Conservation (phyloP, 2,888 invertebrate genomes). For the Vesta saturnalis region DNA sequence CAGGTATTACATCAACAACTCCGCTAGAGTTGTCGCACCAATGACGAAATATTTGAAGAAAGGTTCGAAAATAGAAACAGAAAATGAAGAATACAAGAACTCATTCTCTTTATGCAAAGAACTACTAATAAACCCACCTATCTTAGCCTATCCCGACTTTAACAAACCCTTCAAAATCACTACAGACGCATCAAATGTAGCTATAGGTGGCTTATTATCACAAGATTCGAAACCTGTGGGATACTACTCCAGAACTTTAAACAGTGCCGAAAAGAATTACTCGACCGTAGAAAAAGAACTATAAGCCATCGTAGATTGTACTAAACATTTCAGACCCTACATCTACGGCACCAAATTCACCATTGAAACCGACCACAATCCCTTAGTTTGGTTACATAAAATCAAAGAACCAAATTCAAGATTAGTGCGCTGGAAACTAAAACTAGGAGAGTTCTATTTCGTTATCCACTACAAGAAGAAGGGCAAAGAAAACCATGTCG, state of each 20-base stretch:
- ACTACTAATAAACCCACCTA: conserved; percentile 27
- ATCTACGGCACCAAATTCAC: not conserved
- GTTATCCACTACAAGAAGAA: too few species aligned
- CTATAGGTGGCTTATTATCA: conserved; percentile 20
- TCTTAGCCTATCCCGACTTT: not conserved
- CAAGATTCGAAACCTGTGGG: conserved; percentile 17
- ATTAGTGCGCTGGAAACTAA: too few species aligned
- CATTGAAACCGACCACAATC: not conserved
- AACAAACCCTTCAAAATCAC: not conserved
- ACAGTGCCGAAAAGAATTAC: conserved; percentile 27
- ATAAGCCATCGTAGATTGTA: conserved; percentile 19
- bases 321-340: not conserved
- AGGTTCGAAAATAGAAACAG: conserved; percentile 19
- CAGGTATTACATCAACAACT: conserved; percentile 27
- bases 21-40: conserved; percentile 30
- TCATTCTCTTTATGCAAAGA: conserved; percentile 30
- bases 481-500: too few species aligned
- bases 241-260: conserved; percentile 21
- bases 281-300: conserved; percentile 14
- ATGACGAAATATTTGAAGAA: conserved; percentile 33
- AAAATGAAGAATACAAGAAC: conserved; percentile 15
- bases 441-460: too few species aligned
- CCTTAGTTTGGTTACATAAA: not conserved
- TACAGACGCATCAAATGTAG: conserved; percentile 13
- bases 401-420: not conserved